phyloP scores from a whole-genome alignment of 2,113 vertebrate species.

The Platysteira castanea region DNA sequence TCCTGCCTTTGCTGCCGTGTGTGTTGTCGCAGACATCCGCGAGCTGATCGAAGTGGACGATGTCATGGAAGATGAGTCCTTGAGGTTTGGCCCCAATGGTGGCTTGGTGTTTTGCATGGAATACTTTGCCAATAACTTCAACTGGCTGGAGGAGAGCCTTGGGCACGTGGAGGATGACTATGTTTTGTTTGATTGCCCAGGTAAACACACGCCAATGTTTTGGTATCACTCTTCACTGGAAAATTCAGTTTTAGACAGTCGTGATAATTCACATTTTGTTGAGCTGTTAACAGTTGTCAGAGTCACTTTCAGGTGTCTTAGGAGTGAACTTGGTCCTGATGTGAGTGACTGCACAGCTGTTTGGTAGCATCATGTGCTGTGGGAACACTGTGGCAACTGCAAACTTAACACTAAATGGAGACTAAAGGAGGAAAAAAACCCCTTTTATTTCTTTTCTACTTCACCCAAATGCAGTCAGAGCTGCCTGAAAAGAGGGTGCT shows the following conservation, averaged over 20 bases:
- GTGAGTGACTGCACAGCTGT: background rate
- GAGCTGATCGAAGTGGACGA: constrained; percentile 96
- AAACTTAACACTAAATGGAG: background rate
- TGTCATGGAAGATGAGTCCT: constrained; percentile 91
- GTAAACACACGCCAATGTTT: constrained; percentile 16
- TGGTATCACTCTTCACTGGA: fast-evolving
- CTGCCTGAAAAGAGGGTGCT: background rate
- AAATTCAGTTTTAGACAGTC: background rate
- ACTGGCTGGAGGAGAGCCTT: constrained; percentile 90
- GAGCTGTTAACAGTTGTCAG: background rate
- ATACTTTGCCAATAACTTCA: constrained; percentile 93
- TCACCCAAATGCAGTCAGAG: background rate
- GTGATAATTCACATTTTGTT: background rate
- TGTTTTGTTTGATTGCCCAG: constrained; percentile 95
- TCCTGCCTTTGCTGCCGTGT: background rate
- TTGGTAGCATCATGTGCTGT: background rate
- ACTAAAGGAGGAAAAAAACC: fast-evolving
- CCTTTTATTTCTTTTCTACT: background rate
- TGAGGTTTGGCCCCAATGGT: constrained; percentile 92
- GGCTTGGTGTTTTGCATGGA: constrained; percentile 98
- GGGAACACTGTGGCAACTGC: background rate
- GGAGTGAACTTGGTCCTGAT: background rate
- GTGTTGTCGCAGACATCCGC: constrained; percentile 81
- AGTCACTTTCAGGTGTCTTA: background rate
- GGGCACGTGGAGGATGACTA: constrained; percentile 96